Percentiles rank a stretch among this genome's conserved stretches.
Conservation (phyloP, 2,797 vertebrate species). For the Chelon labrosus region DNA sequence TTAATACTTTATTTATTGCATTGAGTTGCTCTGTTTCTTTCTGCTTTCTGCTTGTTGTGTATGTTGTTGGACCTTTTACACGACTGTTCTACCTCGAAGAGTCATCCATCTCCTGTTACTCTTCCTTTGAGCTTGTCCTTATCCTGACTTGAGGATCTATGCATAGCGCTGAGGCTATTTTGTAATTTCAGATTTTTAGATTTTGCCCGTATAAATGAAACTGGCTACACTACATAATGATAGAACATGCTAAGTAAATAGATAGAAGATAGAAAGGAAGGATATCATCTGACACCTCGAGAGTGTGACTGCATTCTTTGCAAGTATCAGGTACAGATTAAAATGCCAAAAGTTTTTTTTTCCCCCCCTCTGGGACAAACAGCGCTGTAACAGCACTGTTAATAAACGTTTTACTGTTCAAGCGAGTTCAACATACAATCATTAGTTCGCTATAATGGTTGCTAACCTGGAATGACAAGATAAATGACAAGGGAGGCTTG, state of each 20-base stretch:
- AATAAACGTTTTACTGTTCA: too few species aligned
- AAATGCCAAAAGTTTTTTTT: neutral
- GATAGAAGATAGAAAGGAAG: neutral
- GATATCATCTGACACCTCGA: neutral
- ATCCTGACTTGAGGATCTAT: too few species aligned
- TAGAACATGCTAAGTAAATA: neutral
- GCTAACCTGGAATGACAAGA: neutral
- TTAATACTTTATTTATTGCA: neutral
- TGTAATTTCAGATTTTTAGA: neutral
- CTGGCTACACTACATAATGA: neutral
- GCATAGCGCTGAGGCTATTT: too few species aligned
- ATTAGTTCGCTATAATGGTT: neutral
- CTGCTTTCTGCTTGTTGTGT: neutral
- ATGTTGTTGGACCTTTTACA: too few species aligned
- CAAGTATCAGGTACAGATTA: neutral
- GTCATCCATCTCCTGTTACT: too few species aligned
- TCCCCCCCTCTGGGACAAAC: neutral
- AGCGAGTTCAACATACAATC: too few species aligned
- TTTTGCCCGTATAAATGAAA: conserved; percentile 12
- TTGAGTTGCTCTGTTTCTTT: neutral
- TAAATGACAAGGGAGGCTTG: neutral
- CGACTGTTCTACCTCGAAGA: too few species aligned
- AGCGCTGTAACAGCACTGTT: neutral
- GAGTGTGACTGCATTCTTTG: neutral
- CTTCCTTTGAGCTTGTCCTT: too few species aligned